phyloP scores from a whole-genome alignment of 2,888 invertebrate genomes.

The Hypomecis punctinalis region DNA sequence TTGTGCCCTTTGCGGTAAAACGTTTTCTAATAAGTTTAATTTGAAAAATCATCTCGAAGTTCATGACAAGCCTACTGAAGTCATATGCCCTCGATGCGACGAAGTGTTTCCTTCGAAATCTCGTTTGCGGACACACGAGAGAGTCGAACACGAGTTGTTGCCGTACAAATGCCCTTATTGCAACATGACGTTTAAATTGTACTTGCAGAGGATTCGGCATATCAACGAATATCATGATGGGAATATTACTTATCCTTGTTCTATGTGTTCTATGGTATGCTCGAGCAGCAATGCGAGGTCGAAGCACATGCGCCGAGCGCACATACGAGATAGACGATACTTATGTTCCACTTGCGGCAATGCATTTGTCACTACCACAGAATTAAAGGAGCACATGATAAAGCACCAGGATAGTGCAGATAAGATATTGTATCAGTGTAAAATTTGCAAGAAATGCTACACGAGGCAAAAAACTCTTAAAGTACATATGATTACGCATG shows the following conservation, averaged over 20 bases:
- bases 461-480: not conserved
- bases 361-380: not conserved
- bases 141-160: not conserved
- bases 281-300: conserved; percentile 32
- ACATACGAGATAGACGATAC: not conserved
- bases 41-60: not conserved
- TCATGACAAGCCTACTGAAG: not conserved
- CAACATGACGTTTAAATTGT: not conserved
- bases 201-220: conserved; percentile 3
- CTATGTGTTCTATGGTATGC: not conserved
- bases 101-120: conserved; percentile 8
- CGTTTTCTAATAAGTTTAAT: not conserved
- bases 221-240: not conserved
- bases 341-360: not conserved
- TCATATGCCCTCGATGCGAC: conserved; percentile 2
- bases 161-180: conserved; percentile 12
- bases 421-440: conserved; percentile 1
- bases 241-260: conserved; percentile 8
- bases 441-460: conserved; percentile 5
- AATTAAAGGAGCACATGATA: conserved; percentile 1
- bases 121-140: not conserved
- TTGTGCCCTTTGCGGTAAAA: conserved; percentile 3
- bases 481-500: not conserved
- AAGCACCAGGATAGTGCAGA: not conserved
- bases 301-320: conserved; percentile 43